Evolutionary conservation across 2,888 invertebrate species (phyloP).

Genomic region (Acholoe squamosa): DNA sequence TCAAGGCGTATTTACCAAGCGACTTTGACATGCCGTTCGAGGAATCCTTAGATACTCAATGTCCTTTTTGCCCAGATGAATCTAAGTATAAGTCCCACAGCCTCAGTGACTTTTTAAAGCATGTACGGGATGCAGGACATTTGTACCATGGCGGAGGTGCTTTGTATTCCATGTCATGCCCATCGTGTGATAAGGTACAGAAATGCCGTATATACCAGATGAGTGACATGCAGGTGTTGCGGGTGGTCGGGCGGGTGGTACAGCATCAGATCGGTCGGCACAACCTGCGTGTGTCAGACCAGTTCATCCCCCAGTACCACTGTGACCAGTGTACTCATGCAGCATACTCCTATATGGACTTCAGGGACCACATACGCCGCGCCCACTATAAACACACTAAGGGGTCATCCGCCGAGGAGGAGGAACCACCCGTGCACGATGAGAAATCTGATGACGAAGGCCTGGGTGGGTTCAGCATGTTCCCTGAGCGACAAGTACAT

Average conservation of each 20-base stretch:
- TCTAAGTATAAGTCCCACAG: background rate
- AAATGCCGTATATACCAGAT: slow-evolving; percentile 14
- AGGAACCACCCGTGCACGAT: background rate
- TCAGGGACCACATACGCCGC: slow-evolving; percentile 16
- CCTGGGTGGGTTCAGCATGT: background rate
- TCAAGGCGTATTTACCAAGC: background rate
- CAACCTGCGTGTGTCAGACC: background rate
- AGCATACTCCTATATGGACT: slow-evolving; percentile 10
- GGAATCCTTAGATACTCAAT: background rate
- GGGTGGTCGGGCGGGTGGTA: background rate
- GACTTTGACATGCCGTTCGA: background rate
- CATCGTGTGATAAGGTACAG: background rate
- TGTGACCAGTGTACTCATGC: background rate
- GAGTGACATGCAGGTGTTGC: background rate
- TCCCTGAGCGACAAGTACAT: background rate
- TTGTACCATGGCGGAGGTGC: background rate
- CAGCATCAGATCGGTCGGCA: background rate
- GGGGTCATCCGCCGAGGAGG: background rate
- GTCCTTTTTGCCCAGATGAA: background rate
- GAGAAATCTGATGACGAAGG: background rate
- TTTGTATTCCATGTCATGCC: slow-evolving; percentile 1
- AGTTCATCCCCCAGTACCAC: slow-evolving; percentile 5
- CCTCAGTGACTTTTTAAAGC: slow-evolving; percentile 1
- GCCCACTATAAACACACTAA: background rate
- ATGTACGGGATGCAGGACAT: background rate